phyloP scores from a whole-genome alignment of 2,113 vertebrate genomes.

The Neopipo cinnamomea region DNA sequence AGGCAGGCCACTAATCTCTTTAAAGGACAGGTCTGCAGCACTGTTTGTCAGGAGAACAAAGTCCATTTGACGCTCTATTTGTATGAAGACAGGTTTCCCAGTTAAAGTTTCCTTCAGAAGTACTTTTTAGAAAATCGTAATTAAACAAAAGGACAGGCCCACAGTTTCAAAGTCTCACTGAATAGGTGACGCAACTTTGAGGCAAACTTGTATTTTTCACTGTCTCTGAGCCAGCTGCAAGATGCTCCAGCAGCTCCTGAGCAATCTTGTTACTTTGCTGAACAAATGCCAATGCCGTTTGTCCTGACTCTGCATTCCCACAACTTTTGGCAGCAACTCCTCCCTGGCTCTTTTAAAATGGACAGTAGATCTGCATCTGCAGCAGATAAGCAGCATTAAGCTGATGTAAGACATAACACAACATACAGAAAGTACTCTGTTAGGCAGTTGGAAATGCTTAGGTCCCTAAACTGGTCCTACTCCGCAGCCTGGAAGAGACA shows the following conservation, averaged over 20 bases:
- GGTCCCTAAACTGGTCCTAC: neutral
- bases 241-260: neutral
- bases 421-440: neutral
- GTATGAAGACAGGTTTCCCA: neutral
- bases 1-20: neutral
- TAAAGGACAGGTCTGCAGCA: neutral
- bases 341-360: neutral
- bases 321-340: neutral
- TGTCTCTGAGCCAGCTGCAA: neutral
- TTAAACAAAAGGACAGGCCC: neutral
- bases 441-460: neutral
- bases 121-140: neutral
- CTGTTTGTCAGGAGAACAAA: neutral
- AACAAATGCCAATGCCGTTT: neutral
- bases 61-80: neutral
- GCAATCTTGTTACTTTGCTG: neutral
- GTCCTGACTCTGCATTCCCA: neutral
- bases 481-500: neutral
- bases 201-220: neutral
- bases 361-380: neutral
- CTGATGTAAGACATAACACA: neutral
- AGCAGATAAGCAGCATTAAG: neutral
- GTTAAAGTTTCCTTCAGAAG: neutral
- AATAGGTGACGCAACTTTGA: neutral
- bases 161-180: neutral